Evolutionary conservation across 1,140 invertebrate genomes (phyloP).

Genomic region (Diabrotica virgifera): DNA sequence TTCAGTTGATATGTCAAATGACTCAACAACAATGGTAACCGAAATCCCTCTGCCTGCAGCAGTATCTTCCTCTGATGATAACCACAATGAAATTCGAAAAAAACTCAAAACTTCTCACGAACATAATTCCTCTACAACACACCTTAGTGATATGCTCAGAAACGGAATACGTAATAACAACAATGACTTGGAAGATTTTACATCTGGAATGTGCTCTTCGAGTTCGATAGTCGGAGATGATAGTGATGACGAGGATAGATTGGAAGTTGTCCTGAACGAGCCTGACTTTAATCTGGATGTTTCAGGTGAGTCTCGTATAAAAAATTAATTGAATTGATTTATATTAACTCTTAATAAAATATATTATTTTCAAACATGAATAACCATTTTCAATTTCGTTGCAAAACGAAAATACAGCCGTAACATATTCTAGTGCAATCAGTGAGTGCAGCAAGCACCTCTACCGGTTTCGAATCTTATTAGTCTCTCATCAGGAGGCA

Average conservation of each 20-base stretch:
- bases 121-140: slow-evolving; percentile 1
- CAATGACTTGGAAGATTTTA: not conserved
- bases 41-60: slow-evolving; percentile 20
- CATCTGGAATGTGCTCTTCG: not conserved
- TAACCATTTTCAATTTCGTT: no score
- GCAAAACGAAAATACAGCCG: no score
- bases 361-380: no score
- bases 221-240: not conserved
- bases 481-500: no score
- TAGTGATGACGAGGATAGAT: not conserved
- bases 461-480: no score
- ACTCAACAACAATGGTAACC: slow-evolving; percentile 14
- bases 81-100: slow-evolving; percentile 38
- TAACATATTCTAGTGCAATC: no score
- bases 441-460: no score
- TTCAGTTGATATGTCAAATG: slow-evolving; percentile 16
- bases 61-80: slow-evolving; percentile 37
- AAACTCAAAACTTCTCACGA: slow-evolving; percentile 18
- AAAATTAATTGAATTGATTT: no score
- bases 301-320: no score
- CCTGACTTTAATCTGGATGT: not conserved
- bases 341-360: no score
- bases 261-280: not conserved
- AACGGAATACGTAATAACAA: not conserved
- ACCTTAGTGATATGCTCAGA: not conserved